phyloP scores from a whole-genome alignment of 2,113 vertebrate species.

The Stegastes partitus region DNA sequence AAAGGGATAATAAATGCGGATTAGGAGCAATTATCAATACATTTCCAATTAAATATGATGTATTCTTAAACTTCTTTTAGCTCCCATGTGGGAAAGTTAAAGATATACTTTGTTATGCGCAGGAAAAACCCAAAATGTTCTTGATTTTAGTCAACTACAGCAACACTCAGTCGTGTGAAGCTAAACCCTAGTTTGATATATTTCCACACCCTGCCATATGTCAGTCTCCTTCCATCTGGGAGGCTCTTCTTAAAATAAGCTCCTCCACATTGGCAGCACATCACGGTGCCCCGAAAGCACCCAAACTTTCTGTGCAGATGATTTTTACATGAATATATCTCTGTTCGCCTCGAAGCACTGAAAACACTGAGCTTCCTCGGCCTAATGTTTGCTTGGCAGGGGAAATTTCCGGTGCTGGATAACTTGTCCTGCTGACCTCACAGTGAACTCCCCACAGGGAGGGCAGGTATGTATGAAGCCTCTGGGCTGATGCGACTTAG shows the following conservation, averaged over 20 bases:
- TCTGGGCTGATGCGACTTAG: constrained; percentile 8
- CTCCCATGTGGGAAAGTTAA: too few species aligned
- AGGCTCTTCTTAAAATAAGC: background rate
- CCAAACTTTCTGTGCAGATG: constrained; percentile 19
- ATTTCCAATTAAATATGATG: background rate
- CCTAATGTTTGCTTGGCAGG: constrained; percentile 42
- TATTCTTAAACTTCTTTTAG: too few species aligned
- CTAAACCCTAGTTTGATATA: too few species aligned
- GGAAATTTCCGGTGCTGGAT: constrained; percentile 47
- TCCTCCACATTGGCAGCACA: background rate
- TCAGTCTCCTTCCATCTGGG: too few species aligned
- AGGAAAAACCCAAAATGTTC: background rate
- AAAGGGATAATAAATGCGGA: background rate
- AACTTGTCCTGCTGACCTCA: constrained; percentile 51
- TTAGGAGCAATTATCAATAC: background rate
- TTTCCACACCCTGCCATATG: too few species aligned
- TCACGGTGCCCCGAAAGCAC: background rate
- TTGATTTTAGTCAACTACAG: background rate
- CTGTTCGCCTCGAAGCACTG: constrained; percentile 21
- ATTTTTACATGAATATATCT: constrained; percentile 38
- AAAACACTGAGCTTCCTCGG: constrained; percentile 33
- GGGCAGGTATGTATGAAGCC: constrained; percentile 18
- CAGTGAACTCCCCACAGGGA: constrained; percentile 36
- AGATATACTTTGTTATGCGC: too few species aligned
- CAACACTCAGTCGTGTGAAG: background rate